Conservation (phyloP, 2,888 invertebrate species). For the Noctua janthina region DNA sequence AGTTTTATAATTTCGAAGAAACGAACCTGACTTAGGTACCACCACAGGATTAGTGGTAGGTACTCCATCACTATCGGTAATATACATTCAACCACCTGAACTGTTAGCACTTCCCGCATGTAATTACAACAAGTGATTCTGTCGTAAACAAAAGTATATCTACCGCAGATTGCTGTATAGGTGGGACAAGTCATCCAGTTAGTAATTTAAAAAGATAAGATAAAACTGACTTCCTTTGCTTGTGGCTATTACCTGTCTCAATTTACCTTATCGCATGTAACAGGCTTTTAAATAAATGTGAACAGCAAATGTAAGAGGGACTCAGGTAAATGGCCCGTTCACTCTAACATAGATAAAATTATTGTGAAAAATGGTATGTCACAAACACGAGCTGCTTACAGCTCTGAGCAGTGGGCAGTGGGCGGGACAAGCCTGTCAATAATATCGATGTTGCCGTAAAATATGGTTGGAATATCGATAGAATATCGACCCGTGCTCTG, state of each 20-base stretch:
- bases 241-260: conserved; percentile 25
- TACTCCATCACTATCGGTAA: not conserved
- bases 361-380: conserved; percentile 30
- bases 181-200: not conserved
- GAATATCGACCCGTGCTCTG: conserved; percentile 10
- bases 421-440: conserved; percentile 31
- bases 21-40: not conserved
- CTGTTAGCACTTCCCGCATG: not conserved
- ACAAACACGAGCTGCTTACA: conserved; percentile 10
- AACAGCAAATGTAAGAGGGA: conserved; percentile 9
- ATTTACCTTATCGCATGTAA: conserved; percentile 41
- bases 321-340: conserved; percentile 9
- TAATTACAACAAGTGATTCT: conserved; percentile 2
- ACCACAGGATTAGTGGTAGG: not conserved
- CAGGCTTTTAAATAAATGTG: conserved; percentile 33
- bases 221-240: conserved; percentile 32
- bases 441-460: conserved; percentile 37
- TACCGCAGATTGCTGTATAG: not conserved
- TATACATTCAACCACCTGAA: not conserved
- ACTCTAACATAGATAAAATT: not conserved
- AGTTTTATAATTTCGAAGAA: not conserved
- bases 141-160: not conserved
- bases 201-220: conserved; percentile 43
- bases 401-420: conserved; percentile 13
- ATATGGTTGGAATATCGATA: conserved; percentile 11